Conservation (phyloP, 2,113 vertebrate genomes). For the Nestor notabilis region DNA sequence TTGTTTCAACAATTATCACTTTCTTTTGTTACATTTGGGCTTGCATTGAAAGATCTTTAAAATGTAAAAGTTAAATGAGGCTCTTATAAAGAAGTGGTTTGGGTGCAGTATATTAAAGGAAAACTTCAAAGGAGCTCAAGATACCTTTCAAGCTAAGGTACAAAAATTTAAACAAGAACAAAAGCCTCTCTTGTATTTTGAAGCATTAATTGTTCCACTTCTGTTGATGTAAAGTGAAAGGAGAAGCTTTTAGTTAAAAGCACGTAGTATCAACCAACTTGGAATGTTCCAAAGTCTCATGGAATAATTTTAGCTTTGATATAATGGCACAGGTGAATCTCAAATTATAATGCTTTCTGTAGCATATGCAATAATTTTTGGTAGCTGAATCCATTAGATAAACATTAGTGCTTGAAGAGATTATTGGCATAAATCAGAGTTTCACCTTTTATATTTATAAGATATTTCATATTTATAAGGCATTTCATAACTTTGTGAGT, state of each 20-base stretch:
- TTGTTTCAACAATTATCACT: conserved; percentile 25
- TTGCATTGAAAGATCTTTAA: conserved; percentile 48
- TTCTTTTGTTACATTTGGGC: conserved; percentile 48
- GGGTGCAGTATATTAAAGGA: conserved; percentile 54
- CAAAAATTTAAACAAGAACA: conserved; percentile 66
- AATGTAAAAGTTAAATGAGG: conserved; percentile 65
- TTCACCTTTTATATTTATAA: conserved; percentile 64
- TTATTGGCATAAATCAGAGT: conserved; percentile 73
- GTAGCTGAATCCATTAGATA: conserved; percentile 76
- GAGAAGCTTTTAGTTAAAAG: conserved; percentile 75
- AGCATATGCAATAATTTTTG: conserved; percentile 72
- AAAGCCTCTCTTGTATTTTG: conserved; percentile 66
- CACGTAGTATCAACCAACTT: conserved; percentile 70
- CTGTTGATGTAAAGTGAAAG: conserved; percentile 73
- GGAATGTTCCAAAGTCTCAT: conserved; percentile 69
- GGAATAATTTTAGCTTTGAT: conserved; percentile 78
- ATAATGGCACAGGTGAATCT: conserved; percentile 75
- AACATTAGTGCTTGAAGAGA: conserved; percentile 75
- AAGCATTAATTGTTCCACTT: conserved; percentile 62
- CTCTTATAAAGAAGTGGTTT: conserved; percentile 59
- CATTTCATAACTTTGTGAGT: conserved; percentile 18
- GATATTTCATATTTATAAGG: conserved; percentile 74
- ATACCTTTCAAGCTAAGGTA: conserved; percentile 63
- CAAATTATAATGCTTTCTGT: conserved; percentile 71
- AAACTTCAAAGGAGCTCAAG: conserved; percentile 65